Conservation (phyloP, 2,113 vertebrate genomes). For the Strix aluco region DNA sequence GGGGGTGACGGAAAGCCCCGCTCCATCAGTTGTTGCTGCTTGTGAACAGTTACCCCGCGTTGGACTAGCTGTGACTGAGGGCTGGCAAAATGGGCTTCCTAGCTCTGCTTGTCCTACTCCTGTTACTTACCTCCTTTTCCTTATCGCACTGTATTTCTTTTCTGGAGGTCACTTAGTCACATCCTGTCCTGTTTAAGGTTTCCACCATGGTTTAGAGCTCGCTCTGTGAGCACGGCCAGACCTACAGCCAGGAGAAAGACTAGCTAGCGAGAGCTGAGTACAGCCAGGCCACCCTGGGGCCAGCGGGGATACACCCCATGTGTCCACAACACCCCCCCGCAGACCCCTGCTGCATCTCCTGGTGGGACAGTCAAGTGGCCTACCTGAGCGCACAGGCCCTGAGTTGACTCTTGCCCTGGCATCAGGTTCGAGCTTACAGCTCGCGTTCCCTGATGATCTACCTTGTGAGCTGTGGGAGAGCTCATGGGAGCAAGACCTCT, state of each 20-base stretch:
- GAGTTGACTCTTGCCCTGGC: background rate
- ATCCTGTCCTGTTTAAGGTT: background rate
- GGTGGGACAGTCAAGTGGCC: background rate
- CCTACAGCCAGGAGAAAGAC: background rate
- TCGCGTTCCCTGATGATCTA: fast-evolving
- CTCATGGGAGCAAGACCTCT: background rate
- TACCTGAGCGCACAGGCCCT: fast-evolving
- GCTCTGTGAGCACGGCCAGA: background rate
- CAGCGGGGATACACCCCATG: fast-evolving
- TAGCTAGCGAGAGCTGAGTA: background rate
- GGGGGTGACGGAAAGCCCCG: background rate
- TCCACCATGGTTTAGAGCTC: background rate
- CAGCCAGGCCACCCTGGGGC: background rate
- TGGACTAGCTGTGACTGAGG: background rate
- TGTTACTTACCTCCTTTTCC: background rate
- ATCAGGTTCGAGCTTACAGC: background rate
- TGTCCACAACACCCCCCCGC: background rate
- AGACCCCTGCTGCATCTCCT: background rate
- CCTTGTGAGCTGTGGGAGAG: background rate
- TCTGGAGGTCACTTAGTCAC: background rate
- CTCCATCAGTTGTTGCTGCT: too few relatives aligned
- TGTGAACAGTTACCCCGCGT: too few relatives aligned
- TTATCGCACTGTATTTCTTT: fast-evolving
- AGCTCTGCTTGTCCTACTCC: background rate
- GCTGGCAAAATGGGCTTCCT: background rate